These are phyloP conservation scores for Dinomys branickii DNA, from an alignment of 2,113 vertebrate species.

Conservation along the genomic window DNA sequence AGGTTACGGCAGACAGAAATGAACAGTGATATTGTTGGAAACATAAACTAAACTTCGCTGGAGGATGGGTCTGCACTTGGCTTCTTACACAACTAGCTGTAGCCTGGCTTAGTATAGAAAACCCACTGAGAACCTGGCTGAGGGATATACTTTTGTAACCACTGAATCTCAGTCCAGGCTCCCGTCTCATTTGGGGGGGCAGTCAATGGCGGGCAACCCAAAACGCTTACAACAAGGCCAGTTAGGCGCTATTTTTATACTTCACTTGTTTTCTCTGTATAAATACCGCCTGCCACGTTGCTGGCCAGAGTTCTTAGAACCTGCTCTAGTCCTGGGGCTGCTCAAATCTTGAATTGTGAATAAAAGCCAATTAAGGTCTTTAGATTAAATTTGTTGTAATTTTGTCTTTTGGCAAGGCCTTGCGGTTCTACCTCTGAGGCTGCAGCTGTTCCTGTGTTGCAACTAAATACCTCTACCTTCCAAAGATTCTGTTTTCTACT, in stretches of 20 bases:
- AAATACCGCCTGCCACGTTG: neutral
- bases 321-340: neutral
- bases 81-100: neutral
- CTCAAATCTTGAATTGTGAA: neutral
- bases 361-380: neutral
- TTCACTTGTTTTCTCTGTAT: neutral
- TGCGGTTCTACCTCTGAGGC: neutral
- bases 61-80: neutral
- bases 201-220: neutral
- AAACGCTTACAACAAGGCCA: neutral
- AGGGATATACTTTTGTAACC: neutral
- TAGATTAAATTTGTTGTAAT: neutral
- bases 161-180: neutral
- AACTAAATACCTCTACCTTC: neutral
- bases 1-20: neutral
- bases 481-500: too few relatives aligned
- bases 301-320: neutral
- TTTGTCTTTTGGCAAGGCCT: neutral
- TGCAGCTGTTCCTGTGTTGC: neutral
- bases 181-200: neutral
- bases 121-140: neutral
- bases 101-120: neutral
- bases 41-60: neutral
- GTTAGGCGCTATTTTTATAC: neutral
- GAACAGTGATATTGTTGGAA: neutral